Percentiles rank a stretch among this genome's conserved stretches.
Evolutionary conservation across 2,888 invertebrate species (phyloP).

Genomic region (Nymphalis urticae): DNA sequence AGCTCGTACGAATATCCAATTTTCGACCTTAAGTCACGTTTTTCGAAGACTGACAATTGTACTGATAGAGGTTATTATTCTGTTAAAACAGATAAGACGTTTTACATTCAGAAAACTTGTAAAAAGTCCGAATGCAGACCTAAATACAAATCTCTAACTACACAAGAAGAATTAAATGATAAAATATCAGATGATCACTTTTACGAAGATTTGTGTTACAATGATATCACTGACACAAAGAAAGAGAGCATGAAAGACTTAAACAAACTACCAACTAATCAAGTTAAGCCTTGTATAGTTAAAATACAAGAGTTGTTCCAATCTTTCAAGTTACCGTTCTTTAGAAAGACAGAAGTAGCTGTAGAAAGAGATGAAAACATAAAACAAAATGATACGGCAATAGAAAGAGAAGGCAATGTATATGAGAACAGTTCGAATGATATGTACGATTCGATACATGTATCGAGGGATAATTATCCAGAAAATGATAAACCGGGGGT

Average conservation of each 20-base stretch:
- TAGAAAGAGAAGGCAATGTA: constrained; percentile 45
- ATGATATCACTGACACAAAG: constrained; percentile 51
- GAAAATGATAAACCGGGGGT: constrained; percentile 40
- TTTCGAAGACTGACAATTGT: constrained; percentile 57
- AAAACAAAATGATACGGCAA: constrained; percentile 19
- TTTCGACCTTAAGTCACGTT: constrained; percentile 61
- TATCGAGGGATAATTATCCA: constrained; percentile 41
- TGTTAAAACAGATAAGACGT: constrained; percentile 62
- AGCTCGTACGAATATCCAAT: constrained; percentile 72
- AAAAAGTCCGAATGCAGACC: constrained; percentile 57
- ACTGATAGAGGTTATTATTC: constrained; percentile 72
- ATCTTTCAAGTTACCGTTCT: constrained; percentile 69
- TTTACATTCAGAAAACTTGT: constrained; percentile 54
- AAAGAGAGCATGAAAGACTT: constrained; percentile 39
- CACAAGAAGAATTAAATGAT: constrained; percentile 57
- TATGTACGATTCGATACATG: constrained; percentile 73
- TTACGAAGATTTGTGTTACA: constrained; percentile 72
- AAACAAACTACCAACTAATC: constrained; percentile 22
- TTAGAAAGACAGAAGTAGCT: constrained; percentile 52
- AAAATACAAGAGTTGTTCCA: constrained; percentile 72
- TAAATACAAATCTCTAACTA: constrained; percentile 64
- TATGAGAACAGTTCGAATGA: constrained; percentile 65
- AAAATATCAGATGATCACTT: constrained; percentile 68
- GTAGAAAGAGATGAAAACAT: constrained; percentile 41
- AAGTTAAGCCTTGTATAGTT: constrained; percentile 60